Conservation (phyloP, 2,888 invertebrate genomes). For the Chymomyza amoena region DNA sequence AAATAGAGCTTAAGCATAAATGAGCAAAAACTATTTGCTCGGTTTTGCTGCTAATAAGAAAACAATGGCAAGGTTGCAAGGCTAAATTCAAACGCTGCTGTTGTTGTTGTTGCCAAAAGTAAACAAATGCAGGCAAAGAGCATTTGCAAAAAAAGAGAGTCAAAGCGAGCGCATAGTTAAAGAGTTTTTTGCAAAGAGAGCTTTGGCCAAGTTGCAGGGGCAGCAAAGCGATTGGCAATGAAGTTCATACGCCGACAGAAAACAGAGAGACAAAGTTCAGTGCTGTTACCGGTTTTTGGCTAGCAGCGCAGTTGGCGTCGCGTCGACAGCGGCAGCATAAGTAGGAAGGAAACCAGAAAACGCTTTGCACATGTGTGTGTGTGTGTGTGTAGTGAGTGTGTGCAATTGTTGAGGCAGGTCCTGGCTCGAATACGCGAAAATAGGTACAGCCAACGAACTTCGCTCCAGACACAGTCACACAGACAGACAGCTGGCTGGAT, state of each 20-base stretch:
- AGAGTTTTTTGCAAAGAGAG: background rate
- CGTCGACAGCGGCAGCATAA: slow-evolving; percentile 43
- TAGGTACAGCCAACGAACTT: slow-evolving; percentile 78
- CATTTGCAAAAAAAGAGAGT: background rate
- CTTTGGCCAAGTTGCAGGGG: background rate
- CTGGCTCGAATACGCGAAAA: slow-evolving; percentile 72
- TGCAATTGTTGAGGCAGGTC: slow-evolving; percentile 77
- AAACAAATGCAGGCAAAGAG: slow-evolving; percentile 44
- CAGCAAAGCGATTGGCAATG: background rate
- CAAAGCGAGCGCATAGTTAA: slow-evolving; percentile 1
- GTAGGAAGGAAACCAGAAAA: slow-evolving; percentile 71
- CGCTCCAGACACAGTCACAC: slow-evolving; percentile 54
- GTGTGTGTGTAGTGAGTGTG: slow-evolving; percentile 44
- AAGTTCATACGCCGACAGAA: background rate
- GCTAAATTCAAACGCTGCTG: background rate
- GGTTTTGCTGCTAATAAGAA: background rate
- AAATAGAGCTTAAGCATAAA: background rate
- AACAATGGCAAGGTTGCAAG: slow-evolving; percentile 5
- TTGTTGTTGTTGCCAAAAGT: slow-evolving; percentile 32
- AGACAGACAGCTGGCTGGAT: background rate
- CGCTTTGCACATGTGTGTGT: slow-evolving; percentile 10
- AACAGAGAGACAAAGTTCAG: slow-evolving; percentile 25
- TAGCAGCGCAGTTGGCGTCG: slow-evolving; percentile 1
- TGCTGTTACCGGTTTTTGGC: slow-evolving; percentile 55
- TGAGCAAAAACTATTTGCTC: background rate